These are phyloP conservation scores for Clusia tigrina DNA, from an alignment of 2,888 invertebrate genomes.

Conservation along the genomic window DNA sequence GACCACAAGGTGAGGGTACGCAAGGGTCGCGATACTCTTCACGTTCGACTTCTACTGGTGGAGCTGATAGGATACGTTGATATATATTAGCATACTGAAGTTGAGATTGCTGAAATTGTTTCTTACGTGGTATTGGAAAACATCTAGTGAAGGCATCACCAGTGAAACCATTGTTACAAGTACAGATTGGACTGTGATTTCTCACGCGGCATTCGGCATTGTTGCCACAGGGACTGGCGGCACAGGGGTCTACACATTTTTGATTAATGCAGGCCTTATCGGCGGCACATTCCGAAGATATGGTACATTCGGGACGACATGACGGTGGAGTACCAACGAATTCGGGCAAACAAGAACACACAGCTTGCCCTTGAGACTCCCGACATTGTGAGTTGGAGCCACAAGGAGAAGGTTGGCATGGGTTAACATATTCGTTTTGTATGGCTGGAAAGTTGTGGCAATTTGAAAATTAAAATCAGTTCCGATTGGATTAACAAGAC, in stretches of 20 bases:
- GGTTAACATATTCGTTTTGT: conserved; percentile 64
- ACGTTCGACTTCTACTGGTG: conserved; percentile 43
- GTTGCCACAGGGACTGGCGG: conserved; percentile 70
- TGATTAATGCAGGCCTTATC: conserved; percentile 78
- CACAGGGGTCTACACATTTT: conserved; percentile 82
- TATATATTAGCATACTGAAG: not conserved
- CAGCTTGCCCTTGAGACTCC: conserved; percentile 74
- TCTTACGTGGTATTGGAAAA: conserved; percentile 65
- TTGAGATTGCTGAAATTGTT: not conserved
- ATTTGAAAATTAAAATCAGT: conserved; percentile 30
- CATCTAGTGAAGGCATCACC: conserved; percentile 80
- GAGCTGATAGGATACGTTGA: conserved; percentile 43
- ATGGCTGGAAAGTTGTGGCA: conserved; percentile 45
- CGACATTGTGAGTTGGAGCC: conserved; percentile 80
- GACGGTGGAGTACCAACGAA: conserved; percentile 79
- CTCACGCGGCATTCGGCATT: conserved; percentile 79
- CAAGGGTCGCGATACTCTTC: conserved; percentile 69
- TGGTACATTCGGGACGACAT: conserved; percentile 81
- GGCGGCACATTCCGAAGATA: conserved; percentile 77
- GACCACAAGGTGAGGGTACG: conserved; percentile 75
- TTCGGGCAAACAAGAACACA: conserved; percentile 77
- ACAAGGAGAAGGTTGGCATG: conserved; percentile 77
- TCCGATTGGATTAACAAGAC: not conserved
- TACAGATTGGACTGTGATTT: conserved; percentile 81
- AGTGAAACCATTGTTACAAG: conserved; percentile 73